Evolutionary conservation across 2,888 invertebrate species (phyloP), one percentile per base, ranked within the genome.

Genomic region (Temnothorax unifasciatus): DNA sequence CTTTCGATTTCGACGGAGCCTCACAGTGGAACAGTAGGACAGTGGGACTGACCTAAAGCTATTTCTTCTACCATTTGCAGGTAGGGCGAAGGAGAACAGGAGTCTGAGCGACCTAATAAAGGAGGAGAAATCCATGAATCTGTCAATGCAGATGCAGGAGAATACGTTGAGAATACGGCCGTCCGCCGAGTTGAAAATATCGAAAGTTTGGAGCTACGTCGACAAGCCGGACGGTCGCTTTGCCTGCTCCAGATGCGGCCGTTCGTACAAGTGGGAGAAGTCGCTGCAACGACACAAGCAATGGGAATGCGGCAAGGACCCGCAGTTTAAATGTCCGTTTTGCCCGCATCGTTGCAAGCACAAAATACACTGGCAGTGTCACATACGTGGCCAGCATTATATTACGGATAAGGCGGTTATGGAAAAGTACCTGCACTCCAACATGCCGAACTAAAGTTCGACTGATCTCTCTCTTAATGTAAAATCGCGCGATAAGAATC

Each of bases 191-290:
- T 86, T 94, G 47, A 94, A 92, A 83, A 93, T 94, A 87, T 94
- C 93, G 11, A 93, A 93, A 76, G 92, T 92, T 11, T 87, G 87
- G 34, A 90, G 91, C 68, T 92, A 88, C 61, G 84, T 86, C 4
- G 84, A 87, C 15, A 91, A 92, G 47, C 83, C 88, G 25, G 90
- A 90, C 25, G 95, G 95, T 82, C 95, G 96, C 85, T 96, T 95
- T 91, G 94, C 95, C 29, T 96, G 96, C 92, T 93, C 94, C 76
- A 95, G 95, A 66, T 96, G 96, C 89, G 95, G 95, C 88, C 96
- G 96, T 93, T 96, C 95, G 84, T 96, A 96, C 93, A 95, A 96
- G 91, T 95, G 96, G 63, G 96, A 96, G 92, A 96, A 96, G 18
- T 96, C 96, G 85, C 93, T 97, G 84, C 96, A 96, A 88, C 95